Base-by-base conservation (phyloP, 2,888 invertebrate genomes). In the Tromatobia lineatoria region DNA sequence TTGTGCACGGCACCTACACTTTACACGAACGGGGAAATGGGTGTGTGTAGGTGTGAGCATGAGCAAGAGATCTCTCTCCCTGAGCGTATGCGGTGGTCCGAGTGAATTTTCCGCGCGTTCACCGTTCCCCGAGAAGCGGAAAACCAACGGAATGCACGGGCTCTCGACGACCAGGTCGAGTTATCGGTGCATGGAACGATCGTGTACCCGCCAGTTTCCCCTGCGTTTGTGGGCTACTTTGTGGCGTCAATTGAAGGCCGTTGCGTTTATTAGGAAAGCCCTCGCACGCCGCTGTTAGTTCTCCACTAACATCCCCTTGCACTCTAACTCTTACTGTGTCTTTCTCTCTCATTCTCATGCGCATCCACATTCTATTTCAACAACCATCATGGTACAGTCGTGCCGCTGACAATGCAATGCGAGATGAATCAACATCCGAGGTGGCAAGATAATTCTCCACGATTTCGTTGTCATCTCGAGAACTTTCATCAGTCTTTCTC, bases 191-290 rank as follows among this genome's bases (percentile, higher is more conserved):
- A 89, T 87, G 87, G 88, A 89, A 89, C 89, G 87, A 88, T 88
- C 89, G 87, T 90, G 90, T 89, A 89, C 86, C 82, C 88, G 85
- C 86, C 90, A 90, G 90, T 88, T 90, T 90, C 87, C 86, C 52
- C 52, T n/a, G 54, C 88, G 88, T 90, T 92, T 91, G 90, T 74
- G 89, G 90, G 88, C 82, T 89, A 92, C 89, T 91, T 90, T 90
- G 90, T 83, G 90, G 90, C 81, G 59, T 83, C 85, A 90, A 90
- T 90, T 88, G 88, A 90, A 90, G 85, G 88, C 69, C 84, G 83
- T 74, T 77, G 73, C 87, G 87, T 89, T 89, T 89, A 91, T 91
- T 90, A 91, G 88, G 83, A 86, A 83, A 61, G 59, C 20, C 23
- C 34, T 45, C 25, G 42, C 38, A 3, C 18, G 20, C 50, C 34